Percentiles rank a stretch among this genome's conserved stretches.
Evolutionary conservation across 2,888 invertebrate genomes (phyloP).

Genomic region (Diplazon laetatorius): DNA sequence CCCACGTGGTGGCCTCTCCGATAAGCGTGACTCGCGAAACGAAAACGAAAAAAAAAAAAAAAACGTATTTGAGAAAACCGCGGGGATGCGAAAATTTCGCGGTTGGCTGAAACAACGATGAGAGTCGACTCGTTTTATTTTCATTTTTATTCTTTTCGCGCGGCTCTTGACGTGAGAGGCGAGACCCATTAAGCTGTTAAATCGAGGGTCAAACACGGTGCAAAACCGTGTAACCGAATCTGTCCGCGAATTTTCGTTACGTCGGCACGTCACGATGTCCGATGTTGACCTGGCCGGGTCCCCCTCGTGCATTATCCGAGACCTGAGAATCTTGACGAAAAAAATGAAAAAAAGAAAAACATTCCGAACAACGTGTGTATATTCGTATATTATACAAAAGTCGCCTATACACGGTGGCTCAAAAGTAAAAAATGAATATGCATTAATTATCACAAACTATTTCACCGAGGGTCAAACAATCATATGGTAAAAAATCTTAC

Average conservation of each 20-base stretch:
- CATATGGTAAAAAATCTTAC: too few relatives aligned
- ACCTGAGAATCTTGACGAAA: conserved; percentile 18
- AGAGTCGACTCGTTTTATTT: conserved; percentile 34
- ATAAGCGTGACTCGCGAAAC: too few relatives aligned
- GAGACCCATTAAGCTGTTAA: conserved; percentile 72
- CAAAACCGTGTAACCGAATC: conserved; percentile 70
- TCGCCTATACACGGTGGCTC: too few relatives aligned
- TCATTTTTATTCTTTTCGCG: conserved; percentile 36
- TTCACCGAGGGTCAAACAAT: too few relatives aligned
- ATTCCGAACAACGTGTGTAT: too few relatives aligned
- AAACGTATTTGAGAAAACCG: too few relatives aligned
- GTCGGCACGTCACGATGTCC: conserved; percentile 56
- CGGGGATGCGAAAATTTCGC: background rate
- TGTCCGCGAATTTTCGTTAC: conserved; percentile 69
- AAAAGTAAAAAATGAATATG: too few relatives aligned
- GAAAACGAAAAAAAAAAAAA: too few relatives aligned
- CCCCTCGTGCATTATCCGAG: conserved; percentile 18
- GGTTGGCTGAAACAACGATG: background rate
- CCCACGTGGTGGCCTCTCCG: too few relatives aligned
- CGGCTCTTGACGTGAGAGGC: conserved; percentile 66
- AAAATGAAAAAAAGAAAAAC: too few relatives aligned
- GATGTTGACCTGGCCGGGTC: conserved; percentile 53
- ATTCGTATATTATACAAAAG: too few relatives aligned
- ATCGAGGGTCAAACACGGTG: conserved; percentile 66
- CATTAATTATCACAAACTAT: too few relatives aligned